Evolutionary conservation across 2,113 vertebrate species (phyloP).

Genomic region (Merops nubicus): DNA sequence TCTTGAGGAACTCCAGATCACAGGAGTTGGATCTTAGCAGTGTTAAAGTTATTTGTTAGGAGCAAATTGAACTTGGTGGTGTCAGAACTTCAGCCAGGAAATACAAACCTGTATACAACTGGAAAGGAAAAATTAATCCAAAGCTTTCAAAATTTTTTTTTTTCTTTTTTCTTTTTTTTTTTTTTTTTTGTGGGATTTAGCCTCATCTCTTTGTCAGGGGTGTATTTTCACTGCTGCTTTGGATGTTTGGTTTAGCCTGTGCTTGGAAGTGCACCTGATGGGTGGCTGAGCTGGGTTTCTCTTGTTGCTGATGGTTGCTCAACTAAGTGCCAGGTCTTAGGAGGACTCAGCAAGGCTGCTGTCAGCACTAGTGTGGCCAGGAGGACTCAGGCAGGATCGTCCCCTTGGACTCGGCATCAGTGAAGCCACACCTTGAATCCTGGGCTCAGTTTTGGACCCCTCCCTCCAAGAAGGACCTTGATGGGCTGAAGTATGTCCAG

Average conservation of each 20-base stretch:
- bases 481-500: background rate
- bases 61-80: too few species aligned
- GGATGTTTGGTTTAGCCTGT: background rate
- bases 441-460: background rate
- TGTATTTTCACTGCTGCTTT: background rate
- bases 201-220: background rate
- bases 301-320: background rate
- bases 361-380: background rate
- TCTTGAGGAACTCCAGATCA: background rate
- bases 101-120: background rate
- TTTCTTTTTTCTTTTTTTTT: too few species aligned
- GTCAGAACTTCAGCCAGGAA: too few species aligned
- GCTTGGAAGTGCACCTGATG: background rate
- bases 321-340: background rate
- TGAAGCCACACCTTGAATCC: background rate
- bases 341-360: background rate
- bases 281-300: background rate
- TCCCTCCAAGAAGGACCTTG: background rate
- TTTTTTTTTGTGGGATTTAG: rapidly evolving
- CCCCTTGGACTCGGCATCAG: background rate
- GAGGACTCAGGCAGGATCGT: background rate
- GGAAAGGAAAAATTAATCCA: background rate
- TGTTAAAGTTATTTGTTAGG: too few species aligned
- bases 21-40: background rate
- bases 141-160: too few species aligned